These are phyloP conservation scores for Cochlearius cochlearius DNA, from an alignment of 2,113 vertebrate genomes.

Conservation along the genomic window DNA sequence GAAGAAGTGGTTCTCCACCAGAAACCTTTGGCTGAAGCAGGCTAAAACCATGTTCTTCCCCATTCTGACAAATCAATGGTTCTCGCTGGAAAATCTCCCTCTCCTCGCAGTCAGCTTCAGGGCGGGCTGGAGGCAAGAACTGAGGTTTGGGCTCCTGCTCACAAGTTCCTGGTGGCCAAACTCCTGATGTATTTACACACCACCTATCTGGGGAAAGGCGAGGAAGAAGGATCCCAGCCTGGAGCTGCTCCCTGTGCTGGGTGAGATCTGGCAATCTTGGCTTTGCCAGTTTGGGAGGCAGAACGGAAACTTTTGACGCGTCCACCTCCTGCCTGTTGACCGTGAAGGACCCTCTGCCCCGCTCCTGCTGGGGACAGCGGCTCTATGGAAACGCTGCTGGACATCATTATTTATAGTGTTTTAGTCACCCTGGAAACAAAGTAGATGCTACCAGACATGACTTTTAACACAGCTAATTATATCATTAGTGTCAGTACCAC, in stretches of 20 bases:
- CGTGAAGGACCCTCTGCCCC: background rate
- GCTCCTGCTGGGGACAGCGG: background rate
- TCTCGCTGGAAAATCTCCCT: background rate
- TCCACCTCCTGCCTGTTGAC: background rate
- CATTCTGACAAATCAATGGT: background rate
- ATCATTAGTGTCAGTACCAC: conserved; percentile 48
- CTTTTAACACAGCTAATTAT: conserved; percentile 62
- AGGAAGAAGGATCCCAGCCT: background rate
- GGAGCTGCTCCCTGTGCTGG: background rate
- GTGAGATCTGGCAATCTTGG: accelerated
- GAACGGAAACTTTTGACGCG: background rate
- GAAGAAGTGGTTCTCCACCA: background rate
- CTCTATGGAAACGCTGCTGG: background rate
- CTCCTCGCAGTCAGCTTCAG: background rate
- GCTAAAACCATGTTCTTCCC: background rate
- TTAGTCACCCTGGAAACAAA: conserved; percentile 66
- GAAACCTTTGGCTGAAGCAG: background rate
- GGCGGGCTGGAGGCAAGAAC: background rate
- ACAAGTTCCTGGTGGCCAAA: background rate
- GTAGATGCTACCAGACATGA: conserved; percentile 36
- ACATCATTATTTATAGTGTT: background rate
- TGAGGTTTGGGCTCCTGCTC: background rate
- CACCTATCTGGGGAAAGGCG: background rate
- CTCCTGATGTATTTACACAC: background rate
- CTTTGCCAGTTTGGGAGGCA: background rate